Conservation (phyloP, 1,140 invertebrate species). For the Drosophila azteca region DNA sequence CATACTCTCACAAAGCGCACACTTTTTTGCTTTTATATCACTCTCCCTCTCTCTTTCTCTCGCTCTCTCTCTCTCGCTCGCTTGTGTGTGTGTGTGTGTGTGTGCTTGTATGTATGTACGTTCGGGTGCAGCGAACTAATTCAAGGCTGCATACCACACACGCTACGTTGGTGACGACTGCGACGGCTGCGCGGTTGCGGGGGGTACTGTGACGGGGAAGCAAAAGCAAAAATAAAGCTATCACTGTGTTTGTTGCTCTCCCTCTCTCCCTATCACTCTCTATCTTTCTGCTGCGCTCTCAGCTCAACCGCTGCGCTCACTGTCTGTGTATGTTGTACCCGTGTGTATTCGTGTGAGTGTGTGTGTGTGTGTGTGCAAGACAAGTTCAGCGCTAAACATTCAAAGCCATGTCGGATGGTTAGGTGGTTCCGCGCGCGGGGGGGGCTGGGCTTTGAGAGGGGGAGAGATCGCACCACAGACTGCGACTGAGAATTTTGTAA, state of each 20-base stretch:
- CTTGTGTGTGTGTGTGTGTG: constrained; percentile 33
- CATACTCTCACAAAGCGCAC: constrained; percentile 55
- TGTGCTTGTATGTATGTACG: constrained; percentile 57
- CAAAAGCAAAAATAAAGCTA: constrained; percentile 78
- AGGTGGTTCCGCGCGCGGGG: neutral
- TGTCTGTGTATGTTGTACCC: constrained; percentile 29
- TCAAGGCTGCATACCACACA: constrained; percentile 83
- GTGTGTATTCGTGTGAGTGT: constrained; percentile 16
- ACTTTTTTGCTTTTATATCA: constrained; percentile 26
- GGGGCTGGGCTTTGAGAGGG: neutral
- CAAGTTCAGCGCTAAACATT: constrained; percentile 82
- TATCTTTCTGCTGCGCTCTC: constrained; percentile 30
- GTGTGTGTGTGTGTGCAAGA: constrained; percentile 60
- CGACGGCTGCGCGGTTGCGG: neutral
- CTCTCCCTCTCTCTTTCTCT: neutral
- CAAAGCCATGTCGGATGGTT: constrained; percentile 60
- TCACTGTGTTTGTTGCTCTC: constrained; percentile 61
- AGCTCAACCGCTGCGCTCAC: constrained; percentile 19
- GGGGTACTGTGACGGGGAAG: neutral
- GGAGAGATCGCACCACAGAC: constrained; percentile 37
- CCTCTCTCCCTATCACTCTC: constrained; percentile 4
- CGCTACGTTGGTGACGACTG: constrained; percentile 18
- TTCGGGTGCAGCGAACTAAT: constrained; percentile 83
- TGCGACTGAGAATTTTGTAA: constrained; percentile 78
- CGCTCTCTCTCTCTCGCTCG: neutral